Conservation (phyloP, 1,140 invertebrate genomes). For the Caerostris extrusa region DNA sequence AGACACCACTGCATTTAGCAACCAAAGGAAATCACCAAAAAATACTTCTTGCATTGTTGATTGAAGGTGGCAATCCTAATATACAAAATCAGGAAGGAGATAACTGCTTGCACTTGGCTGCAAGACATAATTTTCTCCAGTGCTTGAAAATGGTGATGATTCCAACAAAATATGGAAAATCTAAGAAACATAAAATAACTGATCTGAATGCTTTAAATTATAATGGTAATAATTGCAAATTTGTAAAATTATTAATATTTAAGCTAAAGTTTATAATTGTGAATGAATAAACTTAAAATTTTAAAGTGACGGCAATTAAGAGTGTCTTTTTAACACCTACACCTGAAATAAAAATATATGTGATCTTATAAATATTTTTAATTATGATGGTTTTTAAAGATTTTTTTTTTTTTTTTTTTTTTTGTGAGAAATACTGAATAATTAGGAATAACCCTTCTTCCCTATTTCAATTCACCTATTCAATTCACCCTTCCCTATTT, state of each 20-base stretch:
- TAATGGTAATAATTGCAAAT: conserved; percentile 6
- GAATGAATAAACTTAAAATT: no score
- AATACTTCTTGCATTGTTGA: neutral
- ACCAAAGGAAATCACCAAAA: neutral
- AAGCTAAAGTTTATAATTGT: no score
- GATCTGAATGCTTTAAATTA: neutral
- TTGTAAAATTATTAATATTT: no score
- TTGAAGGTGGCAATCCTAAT: conserved; percentile 1
- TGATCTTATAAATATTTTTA: neutral
- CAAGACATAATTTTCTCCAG: neutral
- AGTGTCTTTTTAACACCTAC: neutral
- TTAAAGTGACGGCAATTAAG: no score
- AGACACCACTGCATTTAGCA: conserved; percentile 47
- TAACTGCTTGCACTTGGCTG: conserved; percentile 36
- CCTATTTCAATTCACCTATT: no score
- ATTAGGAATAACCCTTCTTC: no score
- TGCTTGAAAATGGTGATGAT: neutral
- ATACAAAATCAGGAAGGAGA: neutral
- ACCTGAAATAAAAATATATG: neutral
- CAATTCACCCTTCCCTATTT: no score
- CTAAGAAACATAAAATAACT: neutral
- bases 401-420: neutral
- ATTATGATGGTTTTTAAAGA: neutral
- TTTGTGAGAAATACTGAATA: neutral
- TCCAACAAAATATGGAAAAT: neutral